These are phyloP conservation scores for Celastrina argiolus DNA, from an alignment of 2,888 invertebrate species.

Conservation along the genomic window DNA sequence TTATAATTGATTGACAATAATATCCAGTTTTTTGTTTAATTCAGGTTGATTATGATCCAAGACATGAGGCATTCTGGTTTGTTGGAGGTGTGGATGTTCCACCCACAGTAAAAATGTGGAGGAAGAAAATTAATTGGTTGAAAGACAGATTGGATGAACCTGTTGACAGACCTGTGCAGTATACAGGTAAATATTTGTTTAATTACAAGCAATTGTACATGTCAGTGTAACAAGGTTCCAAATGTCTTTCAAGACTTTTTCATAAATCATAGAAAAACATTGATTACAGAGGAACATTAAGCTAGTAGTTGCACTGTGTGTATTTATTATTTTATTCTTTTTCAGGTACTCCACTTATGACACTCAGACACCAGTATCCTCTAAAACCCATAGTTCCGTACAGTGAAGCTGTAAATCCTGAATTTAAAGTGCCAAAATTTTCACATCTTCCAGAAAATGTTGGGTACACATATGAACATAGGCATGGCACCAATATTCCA, in stretches of 20 bases:
- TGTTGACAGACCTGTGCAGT: slow-evolving; percentile 83
- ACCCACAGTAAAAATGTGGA: slow-evolving; percentile 53
- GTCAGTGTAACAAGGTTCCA: too few species aligned
- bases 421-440: slow-evolving; percentile 77
- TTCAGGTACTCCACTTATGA: slow-evolving; percentile 79
- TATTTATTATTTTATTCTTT: slow-evolving; percentile 21
- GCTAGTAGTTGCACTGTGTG: neutral
- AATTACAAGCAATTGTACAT: too few species aligned
- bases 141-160: slow-evolving; percentile 72
- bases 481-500: slow-evolving; percentile 86
- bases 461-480: slow-evolving; percentile 75
- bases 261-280: too few species aligned
- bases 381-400: slow-evolving; percentile 80
- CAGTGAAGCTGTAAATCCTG: slow-evolving; percentile 75
- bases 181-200: slow-evolving; percentile 70
- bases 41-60: slow-evolving; percentile 86
- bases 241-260: too few species aligned
- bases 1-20: neutral
- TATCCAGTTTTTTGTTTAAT: slow-evolving; percentile 15
- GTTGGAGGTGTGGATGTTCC: slow-evolving; percentile 84
- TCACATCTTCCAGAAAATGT: slow-evolving; percentile 79
- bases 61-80: slow-evolving; percentile 92
- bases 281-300: too few species aligned
- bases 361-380: slow-evolving; percentile 83
- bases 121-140: slow-evolving; percentile 55